These are phyloP conservation scores for Heterodera carotae DNA, from an alignment of 1,140 invertebrate species.

Conservation along the genomic window DNA sequence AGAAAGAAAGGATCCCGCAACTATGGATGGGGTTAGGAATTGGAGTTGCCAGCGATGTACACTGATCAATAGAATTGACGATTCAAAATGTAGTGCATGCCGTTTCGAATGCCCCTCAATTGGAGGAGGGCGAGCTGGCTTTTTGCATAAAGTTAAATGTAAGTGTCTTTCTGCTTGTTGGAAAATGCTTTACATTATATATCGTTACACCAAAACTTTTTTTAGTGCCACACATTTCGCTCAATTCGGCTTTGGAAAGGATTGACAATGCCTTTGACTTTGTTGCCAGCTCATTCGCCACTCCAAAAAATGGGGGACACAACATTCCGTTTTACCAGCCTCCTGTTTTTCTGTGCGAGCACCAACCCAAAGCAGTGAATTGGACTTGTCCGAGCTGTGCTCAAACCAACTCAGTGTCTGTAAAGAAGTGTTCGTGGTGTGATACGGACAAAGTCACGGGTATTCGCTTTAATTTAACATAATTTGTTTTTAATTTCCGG, in stretches of 20 bases:
- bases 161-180: conserved; percentile 20
- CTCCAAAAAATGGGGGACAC: neutral
- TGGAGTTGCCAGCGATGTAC: conserved; percentile 45
- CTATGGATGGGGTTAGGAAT: neutral
- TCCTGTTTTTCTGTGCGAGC: neutral
- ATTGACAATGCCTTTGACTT: conserved; percentile 43
- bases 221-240: conserved; percentile 29
- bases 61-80: conserved; percentile 32
- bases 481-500: neutral
- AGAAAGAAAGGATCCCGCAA: too few species aligned
- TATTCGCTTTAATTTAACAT: neutral
- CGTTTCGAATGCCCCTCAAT: conserved; percentile 21
- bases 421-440: conserved; percentile 35
- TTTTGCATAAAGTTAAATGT: conserved; percentile 34
- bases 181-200: neutral
- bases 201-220: too few species aligned
- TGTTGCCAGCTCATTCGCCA: conserved; percentile 5
- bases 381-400: conserved; percentile 35
- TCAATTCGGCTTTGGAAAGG: conserved; percentile 32
- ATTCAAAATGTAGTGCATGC: conserved; percentile 22
- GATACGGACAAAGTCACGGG: conserved; percentile 20
- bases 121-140: conserved; percentile 21
- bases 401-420: conserved; percentile 21
- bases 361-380: conserved; percentile 3
- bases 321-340: conserved; percentile 27